Evolutionary conservation across 2,113 vertebrate species (phyloP).

Genomic region (Ancistrus triradiatus): DNA sequence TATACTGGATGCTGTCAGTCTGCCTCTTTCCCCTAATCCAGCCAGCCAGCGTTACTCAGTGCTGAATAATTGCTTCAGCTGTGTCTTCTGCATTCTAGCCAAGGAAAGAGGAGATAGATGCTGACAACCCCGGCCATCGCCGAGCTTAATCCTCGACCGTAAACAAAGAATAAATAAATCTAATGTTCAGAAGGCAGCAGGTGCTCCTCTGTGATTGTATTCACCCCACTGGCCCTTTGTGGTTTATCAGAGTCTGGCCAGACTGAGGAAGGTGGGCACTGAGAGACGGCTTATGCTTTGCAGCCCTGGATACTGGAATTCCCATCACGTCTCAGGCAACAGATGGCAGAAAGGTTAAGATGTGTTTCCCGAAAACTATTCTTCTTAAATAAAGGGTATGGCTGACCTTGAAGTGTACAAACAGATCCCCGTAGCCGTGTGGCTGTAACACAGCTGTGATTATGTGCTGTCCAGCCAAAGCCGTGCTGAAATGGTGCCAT

Average conservation of each 20-base stretch:
- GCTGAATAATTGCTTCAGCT: conserved; percentile 40
- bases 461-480: too few relatives aligned
- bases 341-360: conserved; percentile 24
- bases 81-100: conserved; percentile 19
- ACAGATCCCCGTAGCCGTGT: background rate
- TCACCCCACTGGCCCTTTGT: conserved; percentile 44
- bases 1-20: conserved; percentile 21
- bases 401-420: conserved; percentile 3
- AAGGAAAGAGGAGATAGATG: conserved; percentile 29
- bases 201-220: conserved; percentile 42
- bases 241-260: conserved; percentile 61
- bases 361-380: conserved; percentile 2
- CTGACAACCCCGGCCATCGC: conserved; percentile 24
- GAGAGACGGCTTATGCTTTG: conserved; percentile 37
- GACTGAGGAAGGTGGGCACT: conserved; percentile 37
- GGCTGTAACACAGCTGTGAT: too few relatives aligned
- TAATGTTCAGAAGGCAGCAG: conserved; percentile 48
- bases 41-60: conserved; percentile 23
- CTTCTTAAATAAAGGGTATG: conserved; percentile 13
- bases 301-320: conserved; percentile 10
- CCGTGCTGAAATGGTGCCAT: too few relatives aligned
- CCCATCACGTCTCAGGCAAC: conserved; percentile 1
- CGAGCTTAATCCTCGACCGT: conserved; percentile 45
- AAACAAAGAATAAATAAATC: conserved; percentile 51
- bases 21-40: too few relatives aligned